A percentile compares a stretch with the other conserved stretches of the same genome.
Conservation (phyloP, 2,113 vertebrate species). For the Conger conger region DNA sequence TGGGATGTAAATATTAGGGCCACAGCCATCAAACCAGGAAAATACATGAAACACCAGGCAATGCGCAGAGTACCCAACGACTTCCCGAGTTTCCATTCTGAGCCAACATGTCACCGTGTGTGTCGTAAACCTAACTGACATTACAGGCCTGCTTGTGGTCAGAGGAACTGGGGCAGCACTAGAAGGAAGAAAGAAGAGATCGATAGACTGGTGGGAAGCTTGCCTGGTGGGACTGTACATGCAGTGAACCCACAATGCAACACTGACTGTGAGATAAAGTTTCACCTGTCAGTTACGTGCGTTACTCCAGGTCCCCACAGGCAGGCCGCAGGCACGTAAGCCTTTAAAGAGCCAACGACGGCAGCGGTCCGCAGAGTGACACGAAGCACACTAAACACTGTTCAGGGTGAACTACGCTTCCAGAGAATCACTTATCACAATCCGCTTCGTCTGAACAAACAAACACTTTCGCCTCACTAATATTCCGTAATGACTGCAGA, state of each 20-base stretch:
- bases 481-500: background rate
- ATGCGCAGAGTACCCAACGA: too few species aligned
- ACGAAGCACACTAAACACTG: background rate
- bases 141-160: constrained; percentile 26
- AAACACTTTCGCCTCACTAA: background rate
- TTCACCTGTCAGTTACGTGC: background rate
- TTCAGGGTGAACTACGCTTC: background rate
- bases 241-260: background rate
- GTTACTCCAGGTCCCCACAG: background rate
- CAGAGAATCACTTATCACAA: background rate
- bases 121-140: constrained; percentile 27
- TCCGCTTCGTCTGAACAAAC: background rate
- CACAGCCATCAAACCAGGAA: too few species aligned
- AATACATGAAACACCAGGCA: too few species aligned
- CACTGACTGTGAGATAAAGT: background rate
- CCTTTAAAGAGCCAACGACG: background rate
- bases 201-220: background rate
- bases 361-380: background rate
- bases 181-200: background rate
- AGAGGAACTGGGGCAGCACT: background rate
- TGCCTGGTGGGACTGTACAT: background rate
- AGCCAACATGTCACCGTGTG: constrained; percentile 32
- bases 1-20: too few species aligned
- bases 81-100: constrained; percentile 38
- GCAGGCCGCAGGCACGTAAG: background rate